phyloP scores from a whole-genome alignment of 2,888 invertebrate species.

The Pyrrhia umbra region DNA sequence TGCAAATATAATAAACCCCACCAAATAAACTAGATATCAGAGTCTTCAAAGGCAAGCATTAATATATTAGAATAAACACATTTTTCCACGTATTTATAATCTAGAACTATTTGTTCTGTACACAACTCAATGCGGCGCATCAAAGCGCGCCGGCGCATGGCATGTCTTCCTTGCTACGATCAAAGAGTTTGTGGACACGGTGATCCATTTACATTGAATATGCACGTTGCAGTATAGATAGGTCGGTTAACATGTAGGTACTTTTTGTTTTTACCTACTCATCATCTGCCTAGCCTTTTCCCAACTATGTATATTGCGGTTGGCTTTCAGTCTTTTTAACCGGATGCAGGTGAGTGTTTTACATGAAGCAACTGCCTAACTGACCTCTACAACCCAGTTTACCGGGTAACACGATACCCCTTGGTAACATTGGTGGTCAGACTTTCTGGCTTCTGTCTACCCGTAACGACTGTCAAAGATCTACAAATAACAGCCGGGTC shows the following conservation, averaged over 20 bases:
- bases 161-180: slow-evolving; percentile 45
- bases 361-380: too few species aligned
- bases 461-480: too few species aligned
- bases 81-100: slow-evolving; percentile 44
- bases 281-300: too few species aligned
- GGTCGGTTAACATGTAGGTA: slow-evolving; percentile 17
- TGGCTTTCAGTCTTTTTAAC: too few species aligned
- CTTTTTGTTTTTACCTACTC: slow-evolving; percentile 12
- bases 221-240: slow-evolving; percentile 37
- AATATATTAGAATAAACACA: slow-evolving; percentile 44
- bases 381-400: too few species aligned
- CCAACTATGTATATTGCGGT: too few species aligned
- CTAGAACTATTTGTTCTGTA: slow-evolving; percentile 42
- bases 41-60: slow-evolving; percentile 29
- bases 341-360: too few species aligned
- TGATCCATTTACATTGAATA: slow-evolving; percentile 56
- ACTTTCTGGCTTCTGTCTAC: too few species aligned
- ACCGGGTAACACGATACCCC: too few species aligned
- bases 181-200: slow-evolving; percentile 50
- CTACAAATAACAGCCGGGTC: too few species aligned
- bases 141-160: slow-evolving; percentile 36
- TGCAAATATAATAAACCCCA: slow-evolving; percentile 13
- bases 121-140: slow-evolving; percentile 43
- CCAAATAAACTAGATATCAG: slow-evolving; percentile 29
- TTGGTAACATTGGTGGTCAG: too few species aligned